Conservation (phyloP, 2,888 invertebrate genomes). For the Amiota communis region DNA sequence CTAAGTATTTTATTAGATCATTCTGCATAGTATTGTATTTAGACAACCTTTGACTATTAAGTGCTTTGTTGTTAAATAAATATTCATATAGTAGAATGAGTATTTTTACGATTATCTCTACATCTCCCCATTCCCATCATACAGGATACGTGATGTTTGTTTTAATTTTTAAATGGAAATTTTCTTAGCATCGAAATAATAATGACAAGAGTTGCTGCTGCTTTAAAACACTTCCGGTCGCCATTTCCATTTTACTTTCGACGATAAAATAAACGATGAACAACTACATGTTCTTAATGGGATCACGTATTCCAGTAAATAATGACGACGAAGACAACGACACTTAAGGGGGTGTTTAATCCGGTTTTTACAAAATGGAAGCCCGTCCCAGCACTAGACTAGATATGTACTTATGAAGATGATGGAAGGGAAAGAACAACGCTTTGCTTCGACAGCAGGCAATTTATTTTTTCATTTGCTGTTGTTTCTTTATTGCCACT, state of each 20-base stretch:
- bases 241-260: slow-evolving; percentile 42
- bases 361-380: neutral
- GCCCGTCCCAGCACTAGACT: neutral
- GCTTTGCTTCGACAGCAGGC: neutral
- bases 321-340: no score
- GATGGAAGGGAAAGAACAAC: neutral
- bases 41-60: no score
- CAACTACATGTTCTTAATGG: neutral
- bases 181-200: slow-evolving; percentile 26
- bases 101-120: no score
- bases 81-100: no score
- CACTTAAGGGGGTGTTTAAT: neutral
- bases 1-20: no score
- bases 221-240: slow-evolving; percentile 48
- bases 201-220: neutral
- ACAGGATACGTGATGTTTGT: slow-evolving; percentile 48
- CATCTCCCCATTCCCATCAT: neutral
- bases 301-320: neutral
- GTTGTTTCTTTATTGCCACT: neutral
- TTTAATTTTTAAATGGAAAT: slow-evolving; percentile 15
- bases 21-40: no score
- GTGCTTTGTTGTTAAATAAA: no score
- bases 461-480: no score
- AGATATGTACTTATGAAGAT: neutral
- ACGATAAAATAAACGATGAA: neutral